A percentile compares a stretch with the other conserved stretches of the same genome.
These are phyloP conservation scores for Epinotia ramella DNA, from an alignment of 2,888 invertebrate genomes.

Conservation along the genomic window DNA sequence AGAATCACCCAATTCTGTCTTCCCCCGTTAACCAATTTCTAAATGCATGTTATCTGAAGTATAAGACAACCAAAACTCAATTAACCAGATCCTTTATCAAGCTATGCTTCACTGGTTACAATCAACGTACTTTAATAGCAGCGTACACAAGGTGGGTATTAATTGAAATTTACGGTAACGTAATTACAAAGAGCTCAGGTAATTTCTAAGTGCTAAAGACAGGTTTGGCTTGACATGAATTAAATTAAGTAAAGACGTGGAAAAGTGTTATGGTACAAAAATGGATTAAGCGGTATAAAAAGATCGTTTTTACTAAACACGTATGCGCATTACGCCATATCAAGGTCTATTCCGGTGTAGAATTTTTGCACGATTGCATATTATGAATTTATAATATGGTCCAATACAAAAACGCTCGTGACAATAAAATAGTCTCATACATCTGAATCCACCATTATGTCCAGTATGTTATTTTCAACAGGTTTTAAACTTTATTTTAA, in stretches of 20 bases:
- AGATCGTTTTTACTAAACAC: neutral
- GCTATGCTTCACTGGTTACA: conserved; percentile 15
- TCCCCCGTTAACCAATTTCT: neutral
- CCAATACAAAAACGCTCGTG: neutral
- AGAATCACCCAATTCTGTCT: neutral
- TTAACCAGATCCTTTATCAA: conserved; percentile 1
- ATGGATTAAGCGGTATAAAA: neutral
- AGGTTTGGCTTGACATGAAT: conserved; percentile 17
- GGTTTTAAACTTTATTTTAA: neutral
- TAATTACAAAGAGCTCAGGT: conserved; percentile 15
- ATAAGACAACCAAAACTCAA: neutral
- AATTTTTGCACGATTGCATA: conserved; percentile 4
- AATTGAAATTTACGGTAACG: conserved; percentile 19
- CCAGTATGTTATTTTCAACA: neutral
- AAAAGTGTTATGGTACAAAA: conserved; percentile 1
- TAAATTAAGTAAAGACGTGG: conserved; percentile 7
- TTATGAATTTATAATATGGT: neutral
- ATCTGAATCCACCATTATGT: neutral
- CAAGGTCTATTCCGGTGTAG: neutral
- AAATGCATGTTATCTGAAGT: neutral
- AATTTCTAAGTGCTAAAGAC: conserved; percentile 10
- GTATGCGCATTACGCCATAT: conserved; percentile 26
- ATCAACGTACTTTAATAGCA: conserved; percentile 27
- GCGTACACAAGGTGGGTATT: neutral
- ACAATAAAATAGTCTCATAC: neutral